Conservation (phyloP, 2,113 vertebrate genomes). For the Hyperoodon ampullatus region DNA sequence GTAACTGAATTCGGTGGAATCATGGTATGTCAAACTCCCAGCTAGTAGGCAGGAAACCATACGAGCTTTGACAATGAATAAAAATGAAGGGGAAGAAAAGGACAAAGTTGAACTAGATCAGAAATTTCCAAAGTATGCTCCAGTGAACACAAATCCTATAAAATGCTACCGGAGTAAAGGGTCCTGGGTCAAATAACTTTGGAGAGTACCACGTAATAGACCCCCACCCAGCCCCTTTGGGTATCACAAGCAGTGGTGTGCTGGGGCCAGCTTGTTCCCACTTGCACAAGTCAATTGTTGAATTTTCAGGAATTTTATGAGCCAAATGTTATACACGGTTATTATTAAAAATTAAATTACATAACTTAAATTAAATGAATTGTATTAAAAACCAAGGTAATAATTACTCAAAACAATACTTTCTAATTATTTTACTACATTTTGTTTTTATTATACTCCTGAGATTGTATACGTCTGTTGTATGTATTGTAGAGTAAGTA, state of each 20-base stretch:
- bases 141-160: constrained; percentile 27
- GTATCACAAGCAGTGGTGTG: not conserved
- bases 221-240: not conserved
- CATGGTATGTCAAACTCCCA: not conserved
- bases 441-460: not conserved
- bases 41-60: constrained; percentile 35
- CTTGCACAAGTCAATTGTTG: constrained; percentile 4
- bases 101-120: constrained; percentile 34
- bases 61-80: constrained; percentile 36
- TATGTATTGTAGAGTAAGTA: not conserved
- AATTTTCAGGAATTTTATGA: not conserved
- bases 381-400: not conserved
- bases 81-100: not conserved
- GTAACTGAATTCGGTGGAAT: constrained; percentile 18
- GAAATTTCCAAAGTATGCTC: constrained; percentile 52
- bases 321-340: not conserved
- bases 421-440: not conserved
- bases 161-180: constrained; percentile 61
- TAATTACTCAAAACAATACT: not conserved
- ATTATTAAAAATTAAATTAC: constrained; percentile 36
- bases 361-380: not conserved
- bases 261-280: not conserved
- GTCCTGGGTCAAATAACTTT: constrained; percentile 15
- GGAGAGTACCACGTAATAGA: not conserved
- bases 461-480: not conserved